phyloP scores from a whole-genome alignment of 2,888 invertebrate species.

The Urechis unicinctus region DNA sequence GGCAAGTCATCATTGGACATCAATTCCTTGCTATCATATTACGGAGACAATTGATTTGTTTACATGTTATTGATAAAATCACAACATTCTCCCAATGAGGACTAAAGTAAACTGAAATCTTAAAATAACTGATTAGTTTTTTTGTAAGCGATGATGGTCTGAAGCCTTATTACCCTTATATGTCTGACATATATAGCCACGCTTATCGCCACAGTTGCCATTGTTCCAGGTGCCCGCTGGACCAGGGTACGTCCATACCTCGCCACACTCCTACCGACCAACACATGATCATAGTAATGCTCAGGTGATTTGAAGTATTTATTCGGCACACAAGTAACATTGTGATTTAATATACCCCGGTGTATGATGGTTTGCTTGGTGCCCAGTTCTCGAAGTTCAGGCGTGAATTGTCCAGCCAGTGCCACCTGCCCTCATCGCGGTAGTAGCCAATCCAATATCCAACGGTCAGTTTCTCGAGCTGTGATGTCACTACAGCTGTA shows the following conservation, averaged over 20 bases:
- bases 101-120: too few relatives aligned
- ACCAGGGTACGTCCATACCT: conserved; percentile 7
- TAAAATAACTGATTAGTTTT: too few relatives aligned
- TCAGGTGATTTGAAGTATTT: too few relatives aligned
- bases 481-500: conserved; percentile 2
- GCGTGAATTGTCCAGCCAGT: conserved; percentile 5
- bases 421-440: conserved; percentile 1
- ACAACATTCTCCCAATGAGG: too few relatives aligned
- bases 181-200: conserved; percentile 16
- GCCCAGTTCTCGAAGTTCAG: conserved; percentile 3
- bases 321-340: too few relatives aligned
- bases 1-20: too few relatives aligned
- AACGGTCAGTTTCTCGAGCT: background rate
- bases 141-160: too few relatives aligned
- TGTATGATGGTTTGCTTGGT: background rate
- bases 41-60: too few relatives aligned
- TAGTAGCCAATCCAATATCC: conserved; percentile 9
- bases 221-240: conserved; percentile 12
- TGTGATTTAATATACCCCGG: too few relatives aligned
- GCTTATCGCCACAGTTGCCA: conserved; percentile 1
- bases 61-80: too few relatives aligned
- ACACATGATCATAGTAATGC: too few relatives aligned
- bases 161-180: conserved; percentile 14
- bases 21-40: too few relatives aligned
- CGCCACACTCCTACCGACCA: conserved; percentile 8